Percentiles rank a stretch among this genome's conserved stretches.
Conservation (phyloP, 2,797 vertebrate species). For the Pampus argenteus region DNA sequence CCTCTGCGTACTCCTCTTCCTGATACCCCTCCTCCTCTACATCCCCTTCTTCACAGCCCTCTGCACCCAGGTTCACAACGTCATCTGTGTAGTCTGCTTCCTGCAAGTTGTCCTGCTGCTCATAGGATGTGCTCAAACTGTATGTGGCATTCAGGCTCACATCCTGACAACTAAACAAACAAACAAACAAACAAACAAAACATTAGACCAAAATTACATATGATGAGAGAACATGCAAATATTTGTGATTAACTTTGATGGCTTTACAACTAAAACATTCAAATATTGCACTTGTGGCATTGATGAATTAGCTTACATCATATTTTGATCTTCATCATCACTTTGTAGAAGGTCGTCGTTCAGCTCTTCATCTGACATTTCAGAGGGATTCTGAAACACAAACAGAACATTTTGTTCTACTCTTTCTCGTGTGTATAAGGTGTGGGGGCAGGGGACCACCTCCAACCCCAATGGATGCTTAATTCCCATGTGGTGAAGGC, state of each 20-base stretch:
- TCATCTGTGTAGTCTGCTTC: constrained; percentile 87
- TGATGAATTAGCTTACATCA: constrained; percentile 64
- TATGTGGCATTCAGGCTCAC: constrained; percentile 89
- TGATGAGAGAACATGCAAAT: background rate
- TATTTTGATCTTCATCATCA: constrained; percentile 90
- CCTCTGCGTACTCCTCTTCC: constrained; percentile 84
- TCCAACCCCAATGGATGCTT: constrained; percentile 73
- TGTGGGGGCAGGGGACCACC: constrained; percentile 66
- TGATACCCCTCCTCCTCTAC: constrained; percentile 72
- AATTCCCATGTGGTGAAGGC: constrained; percentile 79
- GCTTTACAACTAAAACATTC: background rate
- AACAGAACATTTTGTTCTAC: background rate
- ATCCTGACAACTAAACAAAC: constrained; percentile 83
- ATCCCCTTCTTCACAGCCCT: constrained; percentile 81
- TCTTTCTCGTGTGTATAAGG: constrained; percentile 38
- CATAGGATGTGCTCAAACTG: constrained; percentile 85
- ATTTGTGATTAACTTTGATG: background rate
- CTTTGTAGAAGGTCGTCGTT: constrained; percentile 98
- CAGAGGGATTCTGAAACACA: constrained; percentile 90
- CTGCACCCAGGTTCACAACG: constrained; percentile 83
- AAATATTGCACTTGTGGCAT: background rate
- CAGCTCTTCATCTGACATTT: constrained; percentile 96
- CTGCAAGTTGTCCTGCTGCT: constrained; percentile 84
- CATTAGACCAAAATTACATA: background rate
- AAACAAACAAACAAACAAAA: constrained; percentile 45